Evolutionary conservation across 2,888 invertebrate genomes (phyloP), one percentile per base, ranked within the genome.

Genomic region (Drosophila neutralis): DNA sequence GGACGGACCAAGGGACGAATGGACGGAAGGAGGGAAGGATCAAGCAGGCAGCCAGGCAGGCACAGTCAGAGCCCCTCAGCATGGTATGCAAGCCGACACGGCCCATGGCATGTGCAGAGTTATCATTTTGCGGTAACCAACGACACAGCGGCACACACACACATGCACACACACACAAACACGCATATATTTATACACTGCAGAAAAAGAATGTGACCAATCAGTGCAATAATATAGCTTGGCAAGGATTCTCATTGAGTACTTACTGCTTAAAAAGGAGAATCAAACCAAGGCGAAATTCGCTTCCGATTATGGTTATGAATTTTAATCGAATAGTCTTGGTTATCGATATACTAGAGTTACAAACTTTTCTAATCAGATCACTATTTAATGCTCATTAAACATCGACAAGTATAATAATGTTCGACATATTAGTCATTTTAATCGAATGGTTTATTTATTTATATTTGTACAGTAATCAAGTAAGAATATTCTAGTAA

Each of bases 41-140:
- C 68, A 54, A 11, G n/a, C 35, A 52, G 52, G 29, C 60, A 73
- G 67, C 68, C 11, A 51, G 21, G 15, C 60, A 35, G 53, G 21
- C 45, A 45, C 15, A 45, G 15, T 24, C 45, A 45, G 24, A 45
- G 11, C 57, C 10, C 40, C 57, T 31, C 29, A 48, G 53, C 52
- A 54, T 40, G 59, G 36, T 33, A 61, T 51, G 72, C 48, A 24
- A 60, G 56, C 59, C 72, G 72, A 66, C 80, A 82, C 54, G 61
- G 63, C 67, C 59, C 69, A 76, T 54, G 80, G 72, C 73, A 73
- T 67, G 83, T 88, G 83, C 80, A 68, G 87, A 87, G 87, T 85
- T 83, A 83, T 83, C 83, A 83, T 83, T 82, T 75, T 83, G 83
- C 83, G 83, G 83, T 84, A 81, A 82, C 74, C 81, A 81, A 63